These are phyloP conservation scores for Esperia sulphurella DNA, from an alignment of 2,888 invertebrate genomes.

Conservation along the genomic window DNA sequence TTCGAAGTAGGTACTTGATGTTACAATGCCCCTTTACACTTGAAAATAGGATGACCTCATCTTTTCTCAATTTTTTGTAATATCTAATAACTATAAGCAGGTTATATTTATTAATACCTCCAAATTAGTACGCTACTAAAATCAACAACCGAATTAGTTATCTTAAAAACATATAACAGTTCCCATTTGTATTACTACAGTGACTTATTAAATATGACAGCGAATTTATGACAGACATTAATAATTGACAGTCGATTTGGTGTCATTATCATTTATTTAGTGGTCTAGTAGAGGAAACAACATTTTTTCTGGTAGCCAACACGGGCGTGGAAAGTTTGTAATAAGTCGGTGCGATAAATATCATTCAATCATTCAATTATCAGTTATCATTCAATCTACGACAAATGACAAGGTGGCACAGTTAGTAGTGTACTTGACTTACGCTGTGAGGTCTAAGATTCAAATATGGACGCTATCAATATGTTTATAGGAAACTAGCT, in stretches of 20 bases:
- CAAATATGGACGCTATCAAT: too few relatives aligned
- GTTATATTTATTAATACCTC: not conserved
- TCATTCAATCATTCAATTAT: too few relatives aligned
- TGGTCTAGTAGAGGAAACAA: not conserved
- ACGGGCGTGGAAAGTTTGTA: not conserved
- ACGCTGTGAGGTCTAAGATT: too few relatives aligned
- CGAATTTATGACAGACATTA: slow-evolving; percentile 9
- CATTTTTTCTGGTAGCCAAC: slow-evolving; percentile 1
- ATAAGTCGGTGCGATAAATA: not conserved
- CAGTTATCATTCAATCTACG: too few relatives aligned
- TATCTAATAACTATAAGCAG: too few relatives aligned
- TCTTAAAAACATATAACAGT: not conserved
- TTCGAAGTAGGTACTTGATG: too few relatives aligned
- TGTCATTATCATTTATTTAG: slow-evolving; percentile 3
- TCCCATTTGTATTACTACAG: not conserved
- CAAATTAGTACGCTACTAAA: not conserved
- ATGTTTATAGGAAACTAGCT: too few relatives aligned
- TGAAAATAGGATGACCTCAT: too few relatives aligned
- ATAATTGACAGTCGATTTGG: slow-evolving; percentile 7
- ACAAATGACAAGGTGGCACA: too few relatives aligned
- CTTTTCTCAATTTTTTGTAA: too few relatives aligned
- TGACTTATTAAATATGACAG: slow-evolving; percentile 14
- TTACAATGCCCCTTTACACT: too few relatives aligned
- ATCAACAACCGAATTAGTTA: not conserved
- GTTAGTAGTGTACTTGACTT: too few relatives aligned